phyloP scores from a whole-genome alignment of 2,888 invertebrate species.

The Tricholauxania praeusta region DNA sequence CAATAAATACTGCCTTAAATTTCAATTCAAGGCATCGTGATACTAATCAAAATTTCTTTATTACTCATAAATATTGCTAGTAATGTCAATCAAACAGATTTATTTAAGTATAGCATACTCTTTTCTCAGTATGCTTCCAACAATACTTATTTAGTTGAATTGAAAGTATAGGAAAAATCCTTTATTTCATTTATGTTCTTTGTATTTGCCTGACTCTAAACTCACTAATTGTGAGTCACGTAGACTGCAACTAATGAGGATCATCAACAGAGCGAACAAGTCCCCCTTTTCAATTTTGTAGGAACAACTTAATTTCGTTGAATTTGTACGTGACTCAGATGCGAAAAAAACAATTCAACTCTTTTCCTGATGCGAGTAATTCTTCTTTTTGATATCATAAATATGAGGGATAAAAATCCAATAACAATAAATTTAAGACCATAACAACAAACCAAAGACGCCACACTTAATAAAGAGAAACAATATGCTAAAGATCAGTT shows the following conservation, averaged over 20 bases:
- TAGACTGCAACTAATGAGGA: slow-evolving; percentile 28
- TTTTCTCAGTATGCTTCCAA: too few relatives aligned
- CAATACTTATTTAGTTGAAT: too few relatives aligned
- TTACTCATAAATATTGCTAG: too few relatives aligned
- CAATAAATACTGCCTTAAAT: too few relatives aligned
- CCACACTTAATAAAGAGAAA: background rate
- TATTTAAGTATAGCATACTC: too few relatives aligned
- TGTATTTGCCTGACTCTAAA: background rate
- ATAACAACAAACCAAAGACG: background rate
- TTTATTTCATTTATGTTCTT: background rate
- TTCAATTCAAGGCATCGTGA: too few relatives aligned
- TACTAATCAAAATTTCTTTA: too few relatives aligned
- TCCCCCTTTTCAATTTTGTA: slow-evolving; percentile 10
- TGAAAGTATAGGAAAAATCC: too few relatives aligned
- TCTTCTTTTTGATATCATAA: slow-evolving; percentile 23
- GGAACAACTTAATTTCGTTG: slow-evolving; percentile 44
- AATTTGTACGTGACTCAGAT: slow-evolving; percentile 57
- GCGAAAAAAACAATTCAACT: slow-evolving; percentile 41
- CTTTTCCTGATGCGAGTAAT: background rate
- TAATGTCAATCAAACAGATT: too few relatives aligned
- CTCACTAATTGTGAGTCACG: slow-evolving; percentile 19
- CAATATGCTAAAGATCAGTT: background rate
- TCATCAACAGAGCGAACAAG: background rate
- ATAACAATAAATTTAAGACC: slow-evolving; percentile 39
- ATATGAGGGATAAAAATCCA: slow-evolving; percentile 37